These are phyloP conservation scores for Microctonus aethiopoides DNA, from an alignment of 2,888 invertebrate species.

Conservation along the genomic window DNA sequence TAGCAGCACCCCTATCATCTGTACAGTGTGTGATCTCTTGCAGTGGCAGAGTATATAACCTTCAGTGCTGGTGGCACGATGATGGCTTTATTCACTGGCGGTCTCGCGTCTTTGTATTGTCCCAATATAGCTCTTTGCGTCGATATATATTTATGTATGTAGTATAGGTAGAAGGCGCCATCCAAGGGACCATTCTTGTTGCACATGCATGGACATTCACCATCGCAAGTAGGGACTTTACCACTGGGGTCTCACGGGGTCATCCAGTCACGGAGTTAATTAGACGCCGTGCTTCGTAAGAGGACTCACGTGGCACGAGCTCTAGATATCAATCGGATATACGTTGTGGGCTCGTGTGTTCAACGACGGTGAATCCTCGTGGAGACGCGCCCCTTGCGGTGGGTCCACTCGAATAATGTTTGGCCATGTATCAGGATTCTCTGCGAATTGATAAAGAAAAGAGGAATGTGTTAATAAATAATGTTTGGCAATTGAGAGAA, in stretches of 20 bases:
- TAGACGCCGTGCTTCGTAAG: slow-evolving; percentile 59
- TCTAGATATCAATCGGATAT: slow-evolving; percentile 62
- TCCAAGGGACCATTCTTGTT: slow-evolving; percentile 22
- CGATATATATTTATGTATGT: slow-evolving; percentile 35
- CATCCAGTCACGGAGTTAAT: slow-evolving; percentile 67
- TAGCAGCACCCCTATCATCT: not conserved
- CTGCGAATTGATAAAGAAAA: not conserved
- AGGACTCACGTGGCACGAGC: slow-evolving; percentile 59
- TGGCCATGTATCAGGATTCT: slow-evolving; percentile 5
- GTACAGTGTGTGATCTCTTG: slow-evolving; percentile 32
- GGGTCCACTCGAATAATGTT: slow-evolving; percentile 9
- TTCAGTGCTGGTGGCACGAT: slow-evolving; percentile 51
- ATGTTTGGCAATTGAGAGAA: not conserved
- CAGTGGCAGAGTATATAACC: slow-evolving; percentile 13
- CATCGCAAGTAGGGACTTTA: slow-evolving; percentile 9
- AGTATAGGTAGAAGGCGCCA: slow-evolving; percentile 46
- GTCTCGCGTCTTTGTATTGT: slow-evolving; percentile 23
- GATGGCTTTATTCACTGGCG: slow-evolving; percentile 62
- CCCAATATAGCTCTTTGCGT: slow-evolving; percentile 45
- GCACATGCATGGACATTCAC: slow-evolving; percentile 48
- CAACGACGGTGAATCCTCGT: not conserved
- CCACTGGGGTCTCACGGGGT: slow-evolving; percentile 55
- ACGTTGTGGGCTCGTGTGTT: slow-evolving; percentile 12
- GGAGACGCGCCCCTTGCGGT: slow-evolving; percentile 13
- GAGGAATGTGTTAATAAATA: slow-evolving; percentile 2